Evolutionary conservation across 30 jellyfish, hydroid and myxozoan genomes (phyloP).

Genomic region (Pseudorhiza aurosa): DNA sequence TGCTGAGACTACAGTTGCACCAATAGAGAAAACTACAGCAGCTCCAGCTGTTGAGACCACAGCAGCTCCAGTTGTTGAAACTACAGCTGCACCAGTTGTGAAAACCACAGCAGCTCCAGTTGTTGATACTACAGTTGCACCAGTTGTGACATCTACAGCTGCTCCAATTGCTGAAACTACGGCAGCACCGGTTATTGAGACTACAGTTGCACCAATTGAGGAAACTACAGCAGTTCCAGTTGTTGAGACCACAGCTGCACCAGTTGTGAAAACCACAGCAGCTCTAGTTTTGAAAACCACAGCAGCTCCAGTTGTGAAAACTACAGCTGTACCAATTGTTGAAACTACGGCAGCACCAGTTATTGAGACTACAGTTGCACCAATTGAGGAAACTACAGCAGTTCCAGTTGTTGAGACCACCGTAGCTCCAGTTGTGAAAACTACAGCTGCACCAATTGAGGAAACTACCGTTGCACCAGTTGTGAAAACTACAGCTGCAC

Average conservation of each 20-base stretch:
- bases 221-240: not conserved
- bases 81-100: conserved; percentile 3
- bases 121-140: not conserved
- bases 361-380: conserved; percentile 28
- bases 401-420: conserved; percentile 29
- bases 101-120: conserved; percentile 4
- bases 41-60: conserved; percentile 1
- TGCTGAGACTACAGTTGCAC: not conserved
- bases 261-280: conserved; percentile 27
- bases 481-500: conserved; percentile 26
- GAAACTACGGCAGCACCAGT: conserved; percentile 41
- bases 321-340: conserved; percentile 26
- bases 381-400: conserved; percentile 16
- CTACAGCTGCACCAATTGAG: conserved; percentile 18
- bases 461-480: not conserved
- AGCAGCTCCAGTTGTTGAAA: not conserved
- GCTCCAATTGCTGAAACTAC: conserved; percentile 17
- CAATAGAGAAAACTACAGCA: not conserved
- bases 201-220: not conserved
- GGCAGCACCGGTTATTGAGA: not conserved
- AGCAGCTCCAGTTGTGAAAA: conserved; percentile 13
- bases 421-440: conserved; percentile 16
- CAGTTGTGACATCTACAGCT: not conserved
- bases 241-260: conserved; percentile 36
- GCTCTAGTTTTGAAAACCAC: conserved; percentile 13